Evolutionary conservation across 1,140 invertebrate genomes (phyloP).

Genomic region (Cotesia typhae): DNA sequence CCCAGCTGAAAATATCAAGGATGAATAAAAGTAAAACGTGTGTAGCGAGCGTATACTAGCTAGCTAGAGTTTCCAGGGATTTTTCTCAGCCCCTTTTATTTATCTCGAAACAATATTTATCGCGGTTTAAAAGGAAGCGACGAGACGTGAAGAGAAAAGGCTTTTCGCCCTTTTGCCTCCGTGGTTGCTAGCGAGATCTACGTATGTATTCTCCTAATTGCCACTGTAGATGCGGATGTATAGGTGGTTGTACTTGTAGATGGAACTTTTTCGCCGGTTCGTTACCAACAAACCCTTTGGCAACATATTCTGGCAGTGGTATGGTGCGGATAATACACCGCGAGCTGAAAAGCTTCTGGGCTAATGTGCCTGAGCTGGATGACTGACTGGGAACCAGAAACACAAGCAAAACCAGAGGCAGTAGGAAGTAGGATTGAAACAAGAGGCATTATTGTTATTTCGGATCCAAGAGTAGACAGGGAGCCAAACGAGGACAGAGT

Average conservation of each 20-base stretch:
- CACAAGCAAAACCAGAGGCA: not conserved
- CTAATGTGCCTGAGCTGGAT: not conserved
- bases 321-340: not conserved
- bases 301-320: not conserved
- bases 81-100: too few relatives aligned
- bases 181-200: not conserved
- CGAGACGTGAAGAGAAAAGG: not conserved
- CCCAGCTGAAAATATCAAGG: too few relatives aligned
- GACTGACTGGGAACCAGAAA: not conserved
- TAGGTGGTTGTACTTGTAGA: conserved; percentile 25
- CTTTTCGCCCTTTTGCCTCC: conserved; percentile 13
- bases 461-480: not conserved
- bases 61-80: too few relatives aligned
- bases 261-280: conserved; percentile 36
- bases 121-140: too few relatives aligned
- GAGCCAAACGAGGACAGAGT: not conserved
- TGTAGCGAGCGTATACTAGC: too few relatives aligned
- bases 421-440: too few relatives aligned
- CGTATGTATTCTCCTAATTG: conserved; percentile 42
- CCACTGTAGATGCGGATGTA: conserved; percentile 36
- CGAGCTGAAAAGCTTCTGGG: not conserved
- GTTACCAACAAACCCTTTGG: conserved; percentile 24
- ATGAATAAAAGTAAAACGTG: too few relatives aligned
- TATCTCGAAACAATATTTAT: too few relatives aligned
- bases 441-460: conserved; percentile 47